Percentiles rank a stretch among this genome's conserved stretches.
These are phyloP conservation scores for Brachionus manjavacas DNA, from an alignment of 1,140 invertebrate genomes.

Conservation along the genomic window DNA sequence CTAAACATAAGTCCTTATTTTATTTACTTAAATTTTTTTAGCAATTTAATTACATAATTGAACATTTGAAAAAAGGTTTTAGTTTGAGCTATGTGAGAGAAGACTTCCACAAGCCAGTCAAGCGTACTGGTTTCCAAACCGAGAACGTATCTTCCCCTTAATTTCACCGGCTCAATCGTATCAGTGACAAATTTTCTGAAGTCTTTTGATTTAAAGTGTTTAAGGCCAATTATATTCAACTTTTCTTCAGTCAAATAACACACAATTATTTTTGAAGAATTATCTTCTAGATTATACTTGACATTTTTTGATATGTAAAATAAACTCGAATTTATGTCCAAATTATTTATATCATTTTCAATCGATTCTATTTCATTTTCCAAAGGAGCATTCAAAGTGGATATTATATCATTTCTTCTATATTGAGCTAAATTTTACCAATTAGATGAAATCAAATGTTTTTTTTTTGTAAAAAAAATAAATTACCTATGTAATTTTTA, in stretches of 20 bases:
- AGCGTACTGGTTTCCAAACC: neutral
- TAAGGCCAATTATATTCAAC: neutral
- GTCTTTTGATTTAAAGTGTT: neutral
- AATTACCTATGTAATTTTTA: slow-evolving; percentile 10
- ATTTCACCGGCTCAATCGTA: neutral
- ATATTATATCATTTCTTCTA: slow-evolving; percentile 16
- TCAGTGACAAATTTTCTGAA: neutral
- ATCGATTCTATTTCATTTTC: slow-evolving; percentile 14
- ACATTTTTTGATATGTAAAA: neutral
- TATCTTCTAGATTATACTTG: neutral
- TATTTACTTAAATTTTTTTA: neutral
- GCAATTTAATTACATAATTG: slow-evolving; percentile 23
- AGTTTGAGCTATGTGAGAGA: slow-evolving; percentile 11
- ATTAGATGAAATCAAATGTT: neutral
- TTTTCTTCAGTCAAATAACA: slow-evolving; percentile 10
- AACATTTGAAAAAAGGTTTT: slow-evolving; percentile 6
- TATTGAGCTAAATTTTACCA: slow-evolving; percentile 11
- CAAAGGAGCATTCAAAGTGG: slow-evolving; percentile 8
- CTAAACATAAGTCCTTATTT: neutral
- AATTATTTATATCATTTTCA: slow-evolving; percentile 16
- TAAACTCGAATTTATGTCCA: neutral
- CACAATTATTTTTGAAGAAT: neutral
- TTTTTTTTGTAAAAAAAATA: neutral
- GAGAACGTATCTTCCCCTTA: slow-evolving; percentile 12
- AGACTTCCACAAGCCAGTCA: slow-evolving; percentile 18